Evolutionary conservation across 2,113 vertebrate species (phyloP), one percentile per base, ranked within the genome.

Genomic region (Burhinus oedicnemus): DNA sequence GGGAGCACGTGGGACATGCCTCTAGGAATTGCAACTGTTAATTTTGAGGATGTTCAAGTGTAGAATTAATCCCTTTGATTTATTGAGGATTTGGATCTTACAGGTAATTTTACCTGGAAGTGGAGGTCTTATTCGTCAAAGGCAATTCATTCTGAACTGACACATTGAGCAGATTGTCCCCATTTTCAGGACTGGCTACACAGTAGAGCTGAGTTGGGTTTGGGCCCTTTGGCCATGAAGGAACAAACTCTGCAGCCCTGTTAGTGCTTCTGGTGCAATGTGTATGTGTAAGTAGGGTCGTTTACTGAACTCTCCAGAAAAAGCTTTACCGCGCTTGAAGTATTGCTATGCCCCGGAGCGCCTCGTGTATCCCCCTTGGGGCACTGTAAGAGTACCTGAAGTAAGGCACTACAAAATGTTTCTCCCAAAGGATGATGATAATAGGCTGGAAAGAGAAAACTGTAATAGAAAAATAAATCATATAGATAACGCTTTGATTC

Each of bases 231-330:
- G 32, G 17, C 42, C 16, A 22, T 13, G 30, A 29, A 29, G 34
- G 61, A 75, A 12, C 8, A 45, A 83, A n/a, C 27, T 17, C 69
- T 22, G 60, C 17, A 45, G 58, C 21, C 9, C 21, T 1, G 1
- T 26, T 32, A 44, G 45, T 20, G 76, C 49, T 61, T 30, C 38
- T 54, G 7, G 22, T 32, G 17, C 52, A 26, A 8, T 19, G 10
- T 25, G 38, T 32, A 0, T 6, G 14, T 14, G 21, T 17, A 34
- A 36, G 27, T 2, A 11, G 19, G 15, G 27, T n/a, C 3, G 0
- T 17, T n/a, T 15, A 72, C 9, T 27, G 40, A 40, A 42, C 62
- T 58, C 21, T 27, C 34, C 6, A 5, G 42, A 21, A 57, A 6
- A 61, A 27, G 9, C 3, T 6, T 44, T 61, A 26, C 2, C 8